phyloP scores from a whole-genome alignment of 2,797 vertebrate species.

The Lacerta agilis region DNA sequence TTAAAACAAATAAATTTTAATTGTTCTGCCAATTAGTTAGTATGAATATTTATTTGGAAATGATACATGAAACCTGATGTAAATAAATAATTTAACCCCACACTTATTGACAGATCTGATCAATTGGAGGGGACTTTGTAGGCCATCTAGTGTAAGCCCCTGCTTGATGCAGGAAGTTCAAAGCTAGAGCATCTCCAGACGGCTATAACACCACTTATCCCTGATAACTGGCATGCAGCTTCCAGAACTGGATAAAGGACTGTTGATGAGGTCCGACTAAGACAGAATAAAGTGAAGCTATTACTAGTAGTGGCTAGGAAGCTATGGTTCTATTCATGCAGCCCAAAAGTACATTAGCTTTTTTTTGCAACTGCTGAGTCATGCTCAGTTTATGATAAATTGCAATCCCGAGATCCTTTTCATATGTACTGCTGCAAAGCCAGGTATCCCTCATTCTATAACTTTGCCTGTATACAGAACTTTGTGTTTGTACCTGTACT shows the following conservation, averaged over 20 bases:
- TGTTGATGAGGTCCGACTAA: neutral
- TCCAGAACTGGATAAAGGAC: neutral
- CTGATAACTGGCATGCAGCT: neutral
- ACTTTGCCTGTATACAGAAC: no score
- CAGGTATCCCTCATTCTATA: no score
- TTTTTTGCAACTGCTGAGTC: neutral
- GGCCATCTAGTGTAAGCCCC: neutral
- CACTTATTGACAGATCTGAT: neutral
- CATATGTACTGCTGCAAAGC: no score
- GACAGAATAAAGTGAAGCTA: neutral
- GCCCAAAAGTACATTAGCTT: neutral
- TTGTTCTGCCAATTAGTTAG: neutral
- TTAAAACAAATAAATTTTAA: neutral
- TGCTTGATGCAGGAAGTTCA: neutral
- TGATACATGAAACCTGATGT: neutral
- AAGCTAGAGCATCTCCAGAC: neutral
- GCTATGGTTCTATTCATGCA: neutral
- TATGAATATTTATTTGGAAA: neutral
- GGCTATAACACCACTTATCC: neutral
- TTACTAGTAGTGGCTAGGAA: neutral
- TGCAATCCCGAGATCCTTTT: no score
- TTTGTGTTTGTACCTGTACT: no score
- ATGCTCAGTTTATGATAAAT: neutral
- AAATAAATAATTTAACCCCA: neutral
- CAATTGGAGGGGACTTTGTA: neutral